Evolutionary conservation across 2,797 vertebrate species (phyloP), one percentile per base, ranked within the genome.

Genomic region (Odontamblyopus lacepedii): DNA sequence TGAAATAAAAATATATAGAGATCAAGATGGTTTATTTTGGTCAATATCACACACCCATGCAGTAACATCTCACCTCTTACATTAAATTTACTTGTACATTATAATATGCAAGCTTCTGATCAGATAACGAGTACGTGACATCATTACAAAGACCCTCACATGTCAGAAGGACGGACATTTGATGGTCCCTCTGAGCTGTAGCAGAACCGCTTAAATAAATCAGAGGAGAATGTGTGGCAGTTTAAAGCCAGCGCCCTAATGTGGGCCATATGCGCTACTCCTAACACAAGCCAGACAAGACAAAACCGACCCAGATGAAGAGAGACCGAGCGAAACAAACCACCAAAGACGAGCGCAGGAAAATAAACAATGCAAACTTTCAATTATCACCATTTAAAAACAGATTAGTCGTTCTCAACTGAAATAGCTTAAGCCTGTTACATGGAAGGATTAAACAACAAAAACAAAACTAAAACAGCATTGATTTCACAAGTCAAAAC

Each of bases 161-260:
- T 62, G 63, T 56, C 51, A 41, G 50, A 1, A 26, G 56, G 41
- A 72, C 7, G 4, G 2, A 15, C 9, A 50, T 53, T 73, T 56
- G 30, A 12, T 27, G 50, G 65, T 68, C 35, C 57, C 64, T 26
- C 63, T 13, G 67, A 62, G 23, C 63, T 13, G 67, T 30, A 44
- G 60, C 55, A 53, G 59, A 1, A 30, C 2, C 61, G n/a, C 70
- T 61, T 66, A 78, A 74, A 50, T 11, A 71, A 44, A 74, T 73
- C 64, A 63, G 2, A 68, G 59, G 51, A 38, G 63, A 57, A 26
- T 5, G 51, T 57, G 57, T 30, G 63, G 38, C 53, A 53, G 38
- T 70, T 70, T 68, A 7, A 70, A 55, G 72, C 63, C 51, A 67
- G 44, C 44, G 0, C 2, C 48, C 71, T 53, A 71, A 74, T 60